These are phyloP conservation scores for Meriones unguiculatus DNA, from an alignment of 2,113 vertebrate species.

Conservation along the genomic window DNA sequence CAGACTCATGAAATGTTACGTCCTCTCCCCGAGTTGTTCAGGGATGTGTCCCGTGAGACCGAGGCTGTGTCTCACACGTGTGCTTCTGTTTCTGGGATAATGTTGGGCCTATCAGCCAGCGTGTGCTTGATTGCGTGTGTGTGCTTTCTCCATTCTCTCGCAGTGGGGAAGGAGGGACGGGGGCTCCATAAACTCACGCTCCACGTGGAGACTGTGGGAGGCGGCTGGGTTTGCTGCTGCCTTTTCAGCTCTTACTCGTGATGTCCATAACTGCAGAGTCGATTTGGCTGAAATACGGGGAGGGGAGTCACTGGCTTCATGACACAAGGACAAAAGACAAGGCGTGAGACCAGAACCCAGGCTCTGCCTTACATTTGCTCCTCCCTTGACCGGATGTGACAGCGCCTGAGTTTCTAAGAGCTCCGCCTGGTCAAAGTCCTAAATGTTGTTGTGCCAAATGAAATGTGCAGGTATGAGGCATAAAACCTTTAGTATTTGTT, in stretches of 20 bases:
- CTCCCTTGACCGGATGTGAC: background rate
- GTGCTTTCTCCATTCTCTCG: background rate
- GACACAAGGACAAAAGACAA: background rate
- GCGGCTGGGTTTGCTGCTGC: background rate
- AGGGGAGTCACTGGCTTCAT: background rate
- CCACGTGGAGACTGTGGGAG: fast-evolving
- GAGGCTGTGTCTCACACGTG: background rate
- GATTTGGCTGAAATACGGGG: background rate
- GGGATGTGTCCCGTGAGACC: background rate
- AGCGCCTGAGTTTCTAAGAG: background rate
- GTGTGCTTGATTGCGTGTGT: background rate
- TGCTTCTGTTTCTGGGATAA: background rate
- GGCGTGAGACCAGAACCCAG: background rate
- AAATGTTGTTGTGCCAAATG: background rate
- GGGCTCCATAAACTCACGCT: too few species aligned
- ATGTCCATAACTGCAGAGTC: background rate
- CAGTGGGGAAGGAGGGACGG: background rate
- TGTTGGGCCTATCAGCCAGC: background rate
- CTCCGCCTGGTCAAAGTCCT: background rate
- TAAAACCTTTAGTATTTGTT: background rate
- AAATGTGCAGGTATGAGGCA: background rate
- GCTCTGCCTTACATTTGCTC: background rate
- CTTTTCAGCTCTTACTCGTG: background rate
- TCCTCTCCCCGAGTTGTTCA: fast-evolving
- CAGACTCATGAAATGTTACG: background rate